phyloP scores from a whole-genome alignment of 2,888 invertebrate species.

The Morpho helenor region DNA sequence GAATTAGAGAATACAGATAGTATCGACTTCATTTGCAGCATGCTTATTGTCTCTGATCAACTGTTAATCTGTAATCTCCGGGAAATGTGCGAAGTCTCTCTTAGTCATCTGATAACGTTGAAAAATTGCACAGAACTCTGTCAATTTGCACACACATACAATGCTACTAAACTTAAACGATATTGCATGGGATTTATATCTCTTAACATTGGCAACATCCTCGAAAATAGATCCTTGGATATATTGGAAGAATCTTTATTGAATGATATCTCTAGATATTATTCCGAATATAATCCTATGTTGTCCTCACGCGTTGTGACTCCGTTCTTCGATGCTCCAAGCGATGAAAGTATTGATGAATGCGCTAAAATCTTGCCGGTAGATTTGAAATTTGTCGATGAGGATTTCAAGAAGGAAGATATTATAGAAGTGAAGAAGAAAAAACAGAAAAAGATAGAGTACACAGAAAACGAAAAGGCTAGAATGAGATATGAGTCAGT shows the following conservation, averaged over 20 bases:
- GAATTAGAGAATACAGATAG: slow-evolving; percentile 80
- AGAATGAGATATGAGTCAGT: slow-evolving; percentile 62
- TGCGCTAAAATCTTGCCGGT: slow-evolving; percentile 60
- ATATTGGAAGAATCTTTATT: slow-evolving; percentile 80
- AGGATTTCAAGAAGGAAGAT: slow-evolving; percentile 73
- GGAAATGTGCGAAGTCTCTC: slow-evolving; percentile 84
- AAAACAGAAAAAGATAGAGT: slow-evolving; percentile 68
- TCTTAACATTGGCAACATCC: slow-evolving; percentile 84
- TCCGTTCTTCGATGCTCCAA: slow-evolving; percentile 81
- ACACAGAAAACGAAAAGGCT: slow-evolving; percentile 65
- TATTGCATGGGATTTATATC: slow-evolving; percentile 89
- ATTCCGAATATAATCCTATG: slow-evolving; percentile 79
- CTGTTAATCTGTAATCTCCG: slow-evolving; percentile 85
- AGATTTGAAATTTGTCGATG: slow-evolving; percentile 66
- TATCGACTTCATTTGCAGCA: slow-evolving; percentile 85
- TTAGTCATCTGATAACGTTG: slow-evolving; percentile 83
- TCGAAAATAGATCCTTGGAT: slow-evolving; percentile 84
- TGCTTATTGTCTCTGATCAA: slow-evolving; percentile 89
- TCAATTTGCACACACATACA: slow-evolving; percentile 87
- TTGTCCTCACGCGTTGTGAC: slow-evolving; percentile 84
- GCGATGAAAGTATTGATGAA: slow-evolving; percentile 76
- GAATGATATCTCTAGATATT: slow-evolving; percentile 82
- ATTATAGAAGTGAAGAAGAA: slow-evolving; percentile 58
- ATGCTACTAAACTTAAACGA: slow-evolving; percentile 84
- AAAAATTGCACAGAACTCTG: slow-evolving; percentile 88